phyloP scores from a whole-genome alignment of 2,888 invertebrate species.

The Sicus ferrugineus region DNA sequence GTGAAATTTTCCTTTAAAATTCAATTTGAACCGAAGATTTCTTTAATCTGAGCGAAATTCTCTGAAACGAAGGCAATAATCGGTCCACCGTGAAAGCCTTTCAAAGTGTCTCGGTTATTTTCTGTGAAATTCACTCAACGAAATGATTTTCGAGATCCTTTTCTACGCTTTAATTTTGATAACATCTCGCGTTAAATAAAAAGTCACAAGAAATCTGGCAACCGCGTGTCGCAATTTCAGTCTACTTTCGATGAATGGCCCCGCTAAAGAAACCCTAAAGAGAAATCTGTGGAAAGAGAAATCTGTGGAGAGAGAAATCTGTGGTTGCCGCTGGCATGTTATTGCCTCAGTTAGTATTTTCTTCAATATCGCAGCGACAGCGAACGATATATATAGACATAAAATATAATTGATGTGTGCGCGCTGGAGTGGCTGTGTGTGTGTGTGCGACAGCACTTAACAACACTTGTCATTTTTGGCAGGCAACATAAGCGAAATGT shows the following conservation, averaged over 20 bases:
- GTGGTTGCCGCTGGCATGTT: no score
- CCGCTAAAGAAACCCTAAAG: background rate
- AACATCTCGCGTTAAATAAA: no score
- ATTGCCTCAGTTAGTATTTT: no score
- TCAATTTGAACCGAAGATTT: no score
- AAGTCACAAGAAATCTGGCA: no score
- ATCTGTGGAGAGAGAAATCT: no score
- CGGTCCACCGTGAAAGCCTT: background rate
- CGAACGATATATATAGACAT: background rate
- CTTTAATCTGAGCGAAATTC: no score
- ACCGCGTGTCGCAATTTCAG: background rate
- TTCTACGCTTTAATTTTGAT: background rate
- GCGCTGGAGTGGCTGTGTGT: background rate
- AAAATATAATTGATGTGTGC: background rate
- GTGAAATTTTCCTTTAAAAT: no score
- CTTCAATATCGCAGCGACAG: background rate
- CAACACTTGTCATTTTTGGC: conserved; percentile 45
- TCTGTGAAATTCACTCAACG: background rate
- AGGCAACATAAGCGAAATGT: conserved; percentile 12
- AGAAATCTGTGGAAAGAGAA: no score
- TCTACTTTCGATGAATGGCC: background rate
- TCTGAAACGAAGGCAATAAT: background rate
- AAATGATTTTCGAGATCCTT: background rate
- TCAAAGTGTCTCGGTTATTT: background rate
- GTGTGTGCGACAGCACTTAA: conserved; percentile 42